These are phyloP conservation scores for Heteromormyrus szaboi DNA, from an alignment of 2,797 vertebrate genomes.

Conservation along the genomic window DNA sequence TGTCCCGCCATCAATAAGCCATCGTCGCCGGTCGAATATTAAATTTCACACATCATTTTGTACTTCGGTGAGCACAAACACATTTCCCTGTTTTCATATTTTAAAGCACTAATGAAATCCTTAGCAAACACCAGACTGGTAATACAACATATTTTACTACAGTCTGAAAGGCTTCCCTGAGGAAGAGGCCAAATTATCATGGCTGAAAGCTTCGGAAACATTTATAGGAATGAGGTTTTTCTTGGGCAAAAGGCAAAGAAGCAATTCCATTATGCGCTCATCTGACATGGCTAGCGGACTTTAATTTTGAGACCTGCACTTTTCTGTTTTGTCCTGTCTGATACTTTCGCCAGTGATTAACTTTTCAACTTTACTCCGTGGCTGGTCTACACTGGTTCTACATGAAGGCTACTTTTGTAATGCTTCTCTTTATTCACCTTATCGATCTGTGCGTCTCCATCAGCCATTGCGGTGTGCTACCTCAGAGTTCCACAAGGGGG, in stretches of 20 bases:
- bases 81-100: slow-evolving; percentile 9
- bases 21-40: not conserved
- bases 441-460: not conserved
- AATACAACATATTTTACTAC: not conserved
- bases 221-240: slow-evolving; percentile 33
- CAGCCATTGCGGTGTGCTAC: slow-evolving; percentile 18
- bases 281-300: slow-evolving; percentile 44
- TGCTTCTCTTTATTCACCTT: not conserved
- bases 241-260: slow-evolving; percentile 25
- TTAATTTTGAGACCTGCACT: slow-evolving; percentile 41
- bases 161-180: slow-evolving; percentile 24
- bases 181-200: slow-evolving; percentile 41
- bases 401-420: not conserved
- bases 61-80: slow-evolving; percentile 5
- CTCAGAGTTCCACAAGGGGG: slow-evolving; percentile 50
- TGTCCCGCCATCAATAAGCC: not conserved
- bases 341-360: slow-evolving; percentile 22
- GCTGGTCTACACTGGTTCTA: not conserved
- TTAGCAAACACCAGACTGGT: not conserved
- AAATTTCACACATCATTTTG: slow-evolving; percentile 11
- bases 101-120: slow-evolving; percentile 2
- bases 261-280: slow-evolving; percentile 32
- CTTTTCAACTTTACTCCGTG: slow-evolving; percentile 28
- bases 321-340: slow-evolving; percentile 40
- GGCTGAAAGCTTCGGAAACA: slow-evolving; percentile 43